These are phyloP conservation scores for Laticauda colubrina DNA, from an alignment of 2,113 vertebrate genomes.

Conservation along the genomic window DNA sequence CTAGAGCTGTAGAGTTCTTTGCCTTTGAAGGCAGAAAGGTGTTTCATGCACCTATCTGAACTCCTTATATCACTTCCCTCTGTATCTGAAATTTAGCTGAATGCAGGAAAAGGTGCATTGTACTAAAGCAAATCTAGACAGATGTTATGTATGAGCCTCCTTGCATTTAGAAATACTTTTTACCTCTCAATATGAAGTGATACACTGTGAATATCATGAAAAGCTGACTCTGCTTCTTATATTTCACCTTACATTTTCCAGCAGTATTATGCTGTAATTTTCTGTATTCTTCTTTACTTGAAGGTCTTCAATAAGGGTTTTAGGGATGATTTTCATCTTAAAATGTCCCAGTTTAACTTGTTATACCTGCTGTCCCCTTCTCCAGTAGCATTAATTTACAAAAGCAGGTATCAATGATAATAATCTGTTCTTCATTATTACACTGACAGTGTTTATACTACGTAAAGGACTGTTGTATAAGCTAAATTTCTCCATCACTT, in stretches of 20 bases:
- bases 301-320: neutral
- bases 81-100: neutral
- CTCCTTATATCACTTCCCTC: neutral
- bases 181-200: neutral
- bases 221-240: neutral
- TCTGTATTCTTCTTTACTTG: neutral
- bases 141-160: neutral
- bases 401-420: neutral
- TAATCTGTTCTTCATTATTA: neutral
- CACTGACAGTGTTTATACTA: neutral
- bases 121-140: neutral
- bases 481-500: neutral
- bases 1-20: neutral
- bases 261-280: neutral
- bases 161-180: neutral
- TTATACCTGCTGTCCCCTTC: neutral
- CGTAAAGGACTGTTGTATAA: neutral
- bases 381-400: neutral
- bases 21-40: neutral
- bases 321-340: neutral
- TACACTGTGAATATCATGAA: neutral
- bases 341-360: neutral
- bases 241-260: fast-evolving
- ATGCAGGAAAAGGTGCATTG: neutral
- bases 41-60: neutral